These are phyloP conservation scores for Drosophila putrida DNA, from an alignment of 2,888 invertebrate species.

Conservation along the genomic window DNA sequence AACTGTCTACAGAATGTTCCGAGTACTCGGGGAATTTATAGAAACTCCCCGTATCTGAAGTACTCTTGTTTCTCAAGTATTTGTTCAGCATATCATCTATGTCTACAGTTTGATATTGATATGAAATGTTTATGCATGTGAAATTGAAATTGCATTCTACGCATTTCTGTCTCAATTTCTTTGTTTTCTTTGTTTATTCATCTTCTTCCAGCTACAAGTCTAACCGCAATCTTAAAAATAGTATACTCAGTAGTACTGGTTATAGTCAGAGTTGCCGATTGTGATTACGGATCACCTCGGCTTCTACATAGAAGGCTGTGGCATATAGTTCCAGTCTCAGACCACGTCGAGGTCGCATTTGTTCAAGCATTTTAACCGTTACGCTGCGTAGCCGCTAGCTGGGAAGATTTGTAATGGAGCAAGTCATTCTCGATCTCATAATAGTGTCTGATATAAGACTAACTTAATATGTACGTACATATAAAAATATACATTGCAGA, in stretches of 20 bases:
- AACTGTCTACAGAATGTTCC: background rate
- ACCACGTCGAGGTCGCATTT: slow-evolving; percentile 50
- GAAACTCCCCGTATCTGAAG: slow-evolving; percentile 18
- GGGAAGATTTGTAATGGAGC: slow-evolving; percentile 21
- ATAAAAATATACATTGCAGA: slow-evolving; percentile 18
- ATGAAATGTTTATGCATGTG: background rate
- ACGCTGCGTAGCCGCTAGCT: slow-evolving; percentile 48
- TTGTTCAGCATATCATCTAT: slow-evolving; percentile 24
- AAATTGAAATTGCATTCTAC: slow-evolving; percentile 25
- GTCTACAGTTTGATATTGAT: slow-evolving; percentile 15
- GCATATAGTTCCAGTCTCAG: slow-evolving; percentile 22
- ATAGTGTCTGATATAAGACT: slow-evolving; percentile 20
- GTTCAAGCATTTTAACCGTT: slow-evolving; percentile 54
- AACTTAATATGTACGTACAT: slow-evolving; percentile 5
- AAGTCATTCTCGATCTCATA: slow-evolving; percentile 37
- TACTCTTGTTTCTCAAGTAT: slow-evolving; percentile 6
- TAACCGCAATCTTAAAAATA: slow-evolving; percentile 17
- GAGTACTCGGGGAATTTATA: slow-evolving; percentile 2
- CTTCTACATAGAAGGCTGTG: slow-evolving; percentile 3
- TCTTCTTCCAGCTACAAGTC: slow-evolving; percentile 1
- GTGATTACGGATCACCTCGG: slow-evolving; percentile 3
- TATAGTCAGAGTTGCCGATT: slow-evolving; percentile 6
- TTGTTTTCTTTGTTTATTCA: slow-evolving; percentile 14
- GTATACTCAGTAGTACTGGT: background rate
- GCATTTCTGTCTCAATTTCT: slow-evolving; percentile 13